Evolutionary conservation across 2,888 invertebrate genomes (phyloP), one percentile per base, ranked within the genome.

Genomic region (Megamerina dolium): DNA sequence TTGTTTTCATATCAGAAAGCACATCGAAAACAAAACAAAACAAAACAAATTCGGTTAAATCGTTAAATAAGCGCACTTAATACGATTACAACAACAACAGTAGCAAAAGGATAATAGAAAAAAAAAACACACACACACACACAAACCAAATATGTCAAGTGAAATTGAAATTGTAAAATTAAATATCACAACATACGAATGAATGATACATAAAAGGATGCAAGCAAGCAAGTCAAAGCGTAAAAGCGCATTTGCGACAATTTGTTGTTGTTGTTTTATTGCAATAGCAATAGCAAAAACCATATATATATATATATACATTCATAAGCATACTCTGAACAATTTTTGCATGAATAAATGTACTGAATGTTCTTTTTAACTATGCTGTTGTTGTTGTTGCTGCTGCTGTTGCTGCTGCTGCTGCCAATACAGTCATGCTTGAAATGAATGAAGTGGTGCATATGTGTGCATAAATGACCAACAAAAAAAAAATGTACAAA

Each of bases 61-160:
- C 63, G 63, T 64, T 61, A 65, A 64, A 64, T 63, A 64, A 64
- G 64, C 63, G 64, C 56, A 64, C 53, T 64, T 65, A 64, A 64
- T 64, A 59, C 60, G 63, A 64, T 64, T 64, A 65, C 57, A 46
- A 23, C 23, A 23, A 37, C 43, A 41, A 31, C 44, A 35, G 37
- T 14, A 21, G 30, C 21, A 40, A 21, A 20, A 26, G 42, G 58
- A 56, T 50, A 53, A 41, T 33, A 44, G 37, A 37, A 44, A 26
- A 53, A 43, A 46, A 45, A 45, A 53, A 38, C 42, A 46, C 41
- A 44, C 42, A 37, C 45, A 39, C 38, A 36, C 21, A 18, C 26
- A 36, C 42, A 37, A n/a, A n/a, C n/a, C n/a, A n/a, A n/a, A n/a
- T n/a, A n/a, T n/a, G n/a, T n/a, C n/a, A n/a, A n/a, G n/a, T n/a